Base-by-base conservation (phyloP, 2,888 invertebrate species). In the Apamea crenata region DNA sequence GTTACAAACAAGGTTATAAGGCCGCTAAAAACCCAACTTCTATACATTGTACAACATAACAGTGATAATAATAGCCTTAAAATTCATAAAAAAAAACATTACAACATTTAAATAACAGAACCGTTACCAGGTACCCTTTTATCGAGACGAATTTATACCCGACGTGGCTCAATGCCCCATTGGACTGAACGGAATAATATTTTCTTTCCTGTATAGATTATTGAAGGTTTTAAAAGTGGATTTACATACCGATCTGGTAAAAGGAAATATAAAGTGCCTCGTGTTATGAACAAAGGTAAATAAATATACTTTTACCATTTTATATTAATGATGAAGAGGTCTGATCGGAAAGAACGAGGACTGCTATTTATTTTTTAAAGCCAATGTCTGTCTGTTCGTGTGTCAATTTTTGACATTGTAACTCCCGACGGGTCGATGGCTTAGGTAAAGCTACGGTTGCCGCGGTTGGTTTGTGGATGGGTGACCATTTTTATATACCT, bases 121-220 rank as follows among this genome's bases (percentile, higher is more conserved):
- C n/a, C 63, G 56, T 72, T 78, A 74, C 67, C 56, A 50, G 18
- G 29, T 78, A 75, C 32, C 47, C 47, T 76, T 83, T 85, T 74
- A 86, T 61, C 16, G 36, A 16, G 71, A 78, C 53, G 67, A 74
- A 71, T 76, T 76, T 82, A 67, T 75, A 73, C 10, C 53, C 40
- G 50, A 40, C 44, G 65, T 56, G n/a, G 32, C 76, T 85, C 76
- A 85, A 82, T 68, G 77, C 63, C 7, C 67, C 71, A 67, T 85
- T 67, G 73, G 67, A 72, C 71, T 29, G 67, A 77, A 82, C 59
- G 53, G 77, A 82, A 85, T 84, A 85, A 85, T 85, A 85, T 84
- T 84, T 77, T 82, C 67, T 68, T 65, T 65, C 21, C 25, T 65
- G 21, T 74, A 83, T 63, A 77, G 77, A 85, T 85, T 74, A 85